Percentiles rank a stretch among this genome's conserved stretches.
phyloP scores from a whole-genome alignment of 64 coral and sea anemone genomes.

The Dendronephthya gigantea region DNA sequence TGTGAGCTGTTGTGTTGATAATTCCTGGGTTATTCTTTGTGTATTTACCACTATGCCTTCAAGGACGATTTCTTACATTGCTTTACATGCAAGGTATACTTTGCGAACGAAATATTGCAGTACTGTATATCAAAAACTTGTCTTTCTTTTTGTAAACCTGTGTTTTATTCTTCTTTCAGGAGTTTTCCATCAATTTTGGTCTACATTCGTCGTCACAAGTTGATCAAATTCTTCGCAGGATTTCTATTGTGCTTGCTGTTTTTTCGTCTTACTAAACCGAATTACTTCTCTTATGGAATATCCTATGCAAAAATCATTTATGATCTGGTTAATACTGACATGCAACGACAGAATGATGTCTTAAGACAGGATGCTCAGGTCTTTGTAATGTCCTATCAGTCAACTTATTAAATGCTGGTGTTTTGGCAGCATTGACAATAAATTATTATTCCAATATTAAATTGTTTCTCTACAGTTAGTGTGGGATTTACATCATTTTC shows the following conservation, averaged over 20 bases:
- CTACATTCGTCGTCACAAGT: background rate
- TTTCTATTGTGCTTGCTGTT: background rate
- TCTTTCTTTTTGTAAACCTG: too few relatives aligned
- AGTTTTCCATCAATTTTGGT: background rate
- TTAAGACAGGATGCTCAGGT: background rate
- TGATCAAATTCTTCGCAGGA: background rate
- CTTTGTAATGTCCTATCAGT: too few relatives aligned
- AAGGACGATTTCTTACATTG: background rate
- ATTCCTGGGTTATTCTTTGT: background rate
- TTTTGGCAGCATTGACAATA: too few relatives aligned
- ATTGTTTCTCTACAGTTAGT: background rate
- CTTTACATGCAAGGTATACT: background rate
- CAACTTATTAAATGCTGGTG: too few relatives aligned
- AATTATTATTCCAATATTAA: too few relatives aligned
- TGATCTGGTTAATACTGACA: background rate
- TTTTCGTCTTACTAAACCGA: background rate
- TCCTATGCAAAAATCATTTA: background rate
- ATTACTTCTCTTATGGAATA: background rate
- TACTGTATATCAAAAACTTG: too few relatives aligned
- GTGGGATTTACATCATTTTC: slow-evolving; percentile 13
- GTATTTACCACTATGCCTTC: background rate
- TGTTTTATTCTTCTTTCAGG: background rate
- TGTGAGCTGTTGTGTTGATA: too few relatives aligned
- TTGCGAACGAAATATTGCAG: too few relatives aligned
- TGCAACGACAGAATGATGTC: background rate